phyloP scores from a whole-genome alignment of 2,113 vertebrate species.

The Motacilla alba region DNA sequence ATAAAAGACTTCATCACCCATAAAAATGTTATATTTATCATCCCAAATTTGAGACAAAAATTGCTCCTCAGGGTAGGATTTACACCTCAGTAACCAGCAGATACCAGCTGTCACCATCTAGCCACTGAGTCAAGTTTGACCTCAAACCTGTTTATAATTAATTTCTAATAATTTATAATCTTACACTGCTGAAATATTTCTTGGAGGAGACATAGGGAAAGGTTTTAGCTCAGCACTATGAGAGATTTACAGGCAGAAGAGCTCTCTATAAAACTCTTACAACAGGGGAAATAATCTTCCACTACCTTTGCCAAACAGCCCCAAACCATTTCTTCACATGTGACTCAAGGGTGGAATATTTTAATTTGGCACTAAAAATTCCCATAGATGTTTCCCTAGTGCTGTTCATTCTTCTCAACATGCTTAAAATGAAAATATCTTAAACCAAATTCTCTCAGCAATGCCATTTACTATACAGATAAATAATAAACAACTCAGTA shows the following conservation, averaged over 20 bases:
- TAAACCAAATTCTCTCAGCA: neutral
- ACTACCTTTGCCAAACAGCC: neutral
- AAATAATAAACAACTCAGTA: constrained; percentile 1
- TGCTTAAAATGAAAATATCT: neutral
- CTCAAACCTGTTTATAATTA: neutral
- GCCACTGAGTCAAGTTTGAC: neutral
- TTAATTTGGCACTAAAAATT: neutral
- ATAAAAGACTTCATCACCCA: neutral
- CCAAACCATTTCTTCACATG: neutral
- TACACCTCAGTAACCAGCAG: neutral
- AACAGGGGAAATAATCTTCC: neutral
- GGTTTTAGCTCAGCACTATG: neutral
- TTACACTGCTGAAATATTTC: neutral
- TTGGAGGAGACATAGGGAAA: neutral
- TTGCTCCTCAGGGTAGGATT: neutral
- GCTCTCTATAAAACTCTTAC: neutral
- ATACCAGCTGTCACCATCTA: neutral
- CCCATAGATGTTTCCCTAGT: neutral
- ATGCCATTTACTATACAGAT: constrained; percentile 17
- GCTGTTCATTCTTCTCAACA: too few species aligned
- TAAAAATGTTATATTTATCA: neutral
- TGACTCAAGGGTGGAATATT: neutral
- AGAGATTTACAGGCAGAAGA: neutral
- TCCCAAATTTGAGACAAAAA: neutral
- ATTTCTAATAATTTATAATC: neutral